Conservation (phyloP, 2,113 vertebrate genomes). For the Steatornis caripensis region DNA sequence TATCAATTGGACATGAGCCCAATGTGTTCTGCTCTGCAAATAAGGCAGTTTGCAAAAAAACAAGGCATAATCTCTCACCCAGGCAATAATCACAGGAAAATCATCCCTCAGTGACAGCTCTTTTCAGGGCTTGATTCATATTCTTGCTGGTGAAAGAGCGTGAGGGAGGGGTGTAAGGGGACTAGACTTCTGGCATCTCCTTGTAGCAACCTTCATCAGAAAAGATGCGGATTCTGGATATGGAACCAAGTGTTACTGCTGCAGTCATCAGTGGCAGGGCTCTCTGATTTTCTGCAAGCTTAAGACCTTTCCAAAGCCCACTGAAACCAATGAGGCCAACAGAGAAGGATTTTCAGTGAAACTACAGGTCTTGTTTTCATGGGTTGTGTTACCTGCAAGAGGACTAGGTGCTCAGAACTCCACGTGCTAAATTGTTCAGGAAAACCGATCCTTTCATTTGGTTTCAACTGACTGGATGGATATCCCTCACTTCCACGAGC, state of each 20-base stretch:
- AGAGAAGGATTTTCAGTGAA: not conserved
- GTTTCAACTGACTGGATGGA: not conserved
- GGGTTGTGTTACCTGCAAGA: not conserved
- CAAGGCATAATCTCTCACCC: constrained; percentile 59
- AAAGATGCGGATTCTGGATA: not conserved
- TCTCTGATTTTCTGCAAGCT: not conserved
- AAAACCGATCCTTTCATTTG: not conserved
- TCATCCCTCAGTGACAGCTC: constrained; percentile 67
- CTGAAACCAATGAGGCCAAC: not conserved
- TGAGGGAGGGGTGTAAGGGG: not conserved
- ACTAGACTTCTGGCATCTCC: constrained; percentile 40
- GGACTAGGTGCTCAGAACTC: not conserved
- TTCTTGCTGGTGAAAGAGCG: constrained; percentile 44
- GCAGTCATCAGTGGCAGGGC: not conserved
- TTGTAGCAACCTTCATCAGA: constrained; percentile 1
- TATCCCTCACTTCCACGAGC: not conserved
- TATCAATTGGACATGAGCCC: constrained; percentile 76
- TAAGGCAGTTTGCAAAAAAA: constrained; percentile 64
- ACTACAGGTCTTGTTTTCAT: not conserved
- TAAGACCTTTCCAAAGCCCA: not conserved
- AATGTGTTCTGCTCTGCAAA: constrained; percentile 68
- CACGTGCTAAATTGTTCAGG: not conserved
- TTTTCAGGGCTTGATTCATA: constrained; percentile 69
- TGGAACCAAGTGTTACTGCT: not conserved
- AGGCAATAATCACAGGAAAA: constrained; percentile 71